Evolutionary conservation across 1,140 invertebrate genomes (phyloP), one percentile per base, ranked within the genome.

Genomic region (Belonocnema kinseyi): DNA sequence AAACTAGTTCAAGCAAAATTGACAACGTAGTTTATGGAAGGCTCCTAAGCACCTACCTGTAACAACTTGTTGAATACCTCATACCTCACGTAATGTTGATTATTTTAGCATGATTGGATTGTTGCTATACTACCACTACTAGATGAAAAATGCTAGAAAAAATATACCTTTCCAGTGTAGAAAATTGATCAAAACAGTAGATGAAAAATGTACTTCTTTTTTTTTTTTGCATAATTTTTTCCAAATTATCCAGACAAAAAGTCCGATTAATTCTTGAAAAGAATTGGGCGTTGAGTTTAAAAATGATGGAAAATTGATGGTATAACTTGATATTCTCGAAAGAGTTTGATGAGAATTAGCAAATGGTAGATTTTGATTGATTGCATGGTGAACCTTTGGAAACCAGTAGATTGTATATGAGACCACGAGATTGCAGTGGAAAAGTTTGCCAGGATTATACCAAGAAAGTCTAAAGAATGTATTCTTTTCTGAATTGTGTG

Each of bases 31-130:
- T 33, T 33, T 33, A 33, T 33, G 26, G 26, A 33, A 0, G 26
- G 26, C 26, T 33, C 26, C 26, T 84, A 79, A 77, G 82, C 81
- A 77, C 83, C 80, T 83, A 85, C 85, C 86, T 88, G 89, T 91
- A 90, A 90, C 88, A 90, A 90, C 80, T 91, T 91, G 89, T 91
- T 91, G 89, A 91, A 91, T 91, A 91, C 88, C 88, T 89, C 85
- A 84, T 83, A 78, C 81, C 85, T 86, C 80, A 83, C 77, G 76
- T 53, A 72, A 81, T 82, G 78, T 72, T 50, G 75, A 81, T 84
- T 81, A 58, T 84, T 85, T 82, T 50, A 82, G 85, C 85, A 86
- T 86, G 85, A 66, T 81, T 84, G 79, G 51, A 79, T 66, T 80
- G 83, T 80, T 56, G 78, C 61, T 79, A 77, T 79, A 66, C 61